Evolutionary conservation across 1,140 invertebrate genomes (phyloP).

Genomic region (Gerris buenoi): DNA sequence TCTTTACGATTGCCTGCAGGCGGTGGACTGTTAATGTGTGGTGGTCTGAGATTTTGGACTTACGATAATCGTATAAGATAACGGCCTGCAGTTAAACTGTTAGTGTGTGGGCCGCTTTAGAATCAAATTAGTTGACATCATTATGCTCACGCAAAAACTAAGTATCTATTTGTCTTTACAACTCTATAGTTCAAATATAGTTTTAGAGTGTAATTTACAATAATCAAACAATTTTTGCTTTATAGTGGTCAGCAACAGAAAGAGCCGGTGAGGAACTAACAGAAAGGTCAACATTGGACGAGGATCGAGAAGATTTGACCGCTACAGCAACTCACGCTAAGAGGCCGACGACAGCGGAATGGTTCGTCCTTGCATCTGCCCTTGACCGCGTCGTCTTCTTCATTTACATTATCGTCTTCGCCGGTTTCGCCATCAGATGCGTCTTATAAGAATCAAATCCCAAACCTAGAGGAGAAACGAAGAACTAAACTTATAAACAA

Average conservation of each 20-base stretch:
- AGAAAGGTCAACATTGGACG: constrained; percentile 24
- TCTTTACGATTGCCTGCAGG: too few relatives aligned
- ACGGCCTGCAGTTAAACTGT: too few relatives aligned
- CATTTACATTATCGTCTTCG: constrained; percentile 36
- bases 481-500: too few relatives aligned
- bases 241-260: constrained; percentile 22
- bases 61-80: too few relatives aligned
- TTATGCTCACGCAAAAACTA: too few relatives aligned
- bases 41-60: too few relatives aligned
- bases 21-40: too few relatives aligned
- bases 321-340: constrained; percentile 28
- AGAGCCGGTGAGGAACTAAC: constrained; percentile 17
- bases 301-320: constrained; percentile 18
- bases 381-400: constrained; percentile 43
- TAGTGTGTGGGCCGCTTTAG: too few relatives aligned
- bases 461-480: too few relatives aligned
- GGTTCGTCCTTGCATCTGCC: constrained; percentile 42
- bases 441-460: background rate
- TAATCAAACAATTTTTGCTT: constrained; percentile 20
- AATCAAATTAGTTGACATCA: too few relatives aligned
- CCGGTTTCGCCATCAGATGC: background rate
- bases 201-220: background rate
- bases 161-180: too few relatives aligned
- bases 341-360: constrained; percentile 37
- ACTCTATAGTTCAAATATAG: constrained; percentile 2